Base-by-base conservation (phyloP, 2,888 invertebrate genomes). In the Cabera pusaria region DNA sequence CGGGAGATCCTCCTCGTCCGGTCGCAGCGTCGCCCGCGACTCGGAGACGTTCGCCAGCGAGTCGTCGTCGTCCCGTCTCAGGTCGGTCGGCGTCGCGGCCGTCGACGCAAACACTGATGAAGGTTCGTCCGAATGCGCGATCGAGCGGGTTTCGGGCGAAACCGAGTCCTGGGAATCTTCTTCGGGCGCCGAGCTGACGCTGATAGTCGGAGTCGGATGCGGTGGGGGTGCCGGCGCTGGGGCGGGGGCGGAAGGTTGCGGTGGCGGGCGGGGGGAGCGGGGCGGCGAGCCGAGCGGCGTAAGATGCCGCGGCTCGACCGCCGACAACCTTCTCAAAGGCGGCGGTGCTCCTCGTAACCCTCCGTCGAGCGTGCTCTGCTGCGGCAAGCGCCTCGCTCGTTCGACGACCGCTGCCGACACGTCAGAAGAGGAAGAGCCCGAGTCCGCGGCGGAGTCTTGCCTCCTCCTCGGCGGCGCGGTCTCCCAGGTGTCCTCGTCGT, bases 371-470 rank as follows among this genome's bases (percentile, higher is more conserved):
- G 93, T 93, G 72, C 92, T 92, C 75, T 93, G 93, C 57, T 93
- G 92, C 29, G 91, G 91, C 45, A 94, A 82, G 19, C 93, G 91
- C 43, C 93, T 91, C 55, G 91, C 90, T 56, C 93, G 84, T 53
- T 93, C 68, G 90, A 83, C 1, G 26, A 91, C 88, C 1, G 81
- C 67, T 68, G 93, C 93, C 12, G 40, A 40, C 46, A 94, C 91
- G 70, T 95, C 95, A 8, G 94, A 94, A 5, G 93, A 93, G n/a
- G 93, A 93, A 64, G 93, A 92, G 62, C 92, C 93, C 6, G 93
- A 93, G 73, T 94, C 93, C 23, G 93, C 77, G 6, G 90, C 83
- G 2, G 93, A 93, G 73, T 93, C 93, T 67, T 93, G 93, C 14
- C 14, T 14, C 14, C 14, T 2, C 4, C 14, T 14, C 3, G 14